Percentiles rank a stretch among this genome's conserved stretches.
Conservation (phyloP, 2,888 invertebrate species). For the Phyllotreta striolata region DNA sequence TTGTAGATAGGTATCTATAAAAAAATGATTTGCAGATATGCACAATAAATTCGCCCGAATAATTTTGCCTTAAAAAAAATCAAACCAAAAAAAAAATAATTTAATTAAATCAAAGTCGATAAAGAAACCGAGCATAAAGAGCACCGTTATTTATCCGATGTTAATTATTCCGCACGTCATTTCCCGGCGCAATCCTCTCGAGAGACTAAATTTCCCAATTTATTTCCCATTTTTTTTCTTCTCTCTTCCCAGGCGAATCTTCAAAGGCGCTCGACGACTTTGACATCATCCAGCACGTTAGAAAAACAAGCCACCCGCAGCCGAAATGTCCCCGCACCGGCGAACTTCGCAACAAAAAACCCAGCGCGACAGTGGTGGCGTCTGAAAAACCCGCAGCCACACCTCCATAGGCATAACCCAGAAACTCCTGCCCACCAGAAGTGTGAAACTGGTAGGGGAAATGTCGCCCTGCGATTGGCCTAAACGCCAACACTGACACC, state of each 20-base stretch:
- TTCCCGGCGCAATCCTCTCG: slow-evolving; percentile 2
- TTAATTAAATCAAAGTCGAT: neutral
- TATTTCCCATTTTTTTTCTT: slow-evolving; percentile 7
- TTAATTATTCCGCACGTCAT: slow-evolving; percentile 4
- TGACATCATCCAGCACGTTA: slow-evolving; percentile 26
- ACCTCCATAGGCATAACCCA: slow-evolving; percentile 60
- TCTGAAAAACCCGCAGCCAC: slow-evolving; percentile 59
- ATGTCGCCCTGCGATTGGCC: slow-evolving; percentile 61
- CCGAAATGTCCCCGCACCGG: slow-evolving; percentile 42
- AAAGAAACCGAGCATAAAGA: neutral
- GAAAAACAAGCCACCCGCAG: slow-evolving; percentile 32
- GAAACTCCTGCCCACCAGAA: slow-evolving; percentile 59
- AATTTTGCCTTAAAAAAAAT: too few relatives aligned
- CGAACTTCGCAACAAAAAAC: slow-evolving; percentile 43
- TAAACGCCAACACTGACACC: slow-evolving; percentile 57
- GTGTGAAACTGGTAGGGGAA: slow-evolving; percentile 62
- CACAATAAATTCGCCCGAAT: too few relatives aligned
- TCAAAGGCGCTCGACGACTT: slow-evolving; percentile 26
- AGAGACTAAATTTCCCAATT: slow-evolving; percentile 12
- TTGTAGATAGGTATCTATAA: too few relatives aligned
- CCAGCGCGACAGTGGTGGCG: slow-evolving; percentile 46
- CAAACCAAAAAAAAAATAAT: too few relatives aligned
- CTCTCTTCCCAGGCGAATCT: slow-evolving; percentile 23
- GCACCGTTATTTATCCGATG: neutral
- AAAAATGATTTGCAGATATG: too few relatives aligned